Base-by-base conservation (phyloP, 1,140 invertebrate genomes). In the Diprion similis region DNA sequence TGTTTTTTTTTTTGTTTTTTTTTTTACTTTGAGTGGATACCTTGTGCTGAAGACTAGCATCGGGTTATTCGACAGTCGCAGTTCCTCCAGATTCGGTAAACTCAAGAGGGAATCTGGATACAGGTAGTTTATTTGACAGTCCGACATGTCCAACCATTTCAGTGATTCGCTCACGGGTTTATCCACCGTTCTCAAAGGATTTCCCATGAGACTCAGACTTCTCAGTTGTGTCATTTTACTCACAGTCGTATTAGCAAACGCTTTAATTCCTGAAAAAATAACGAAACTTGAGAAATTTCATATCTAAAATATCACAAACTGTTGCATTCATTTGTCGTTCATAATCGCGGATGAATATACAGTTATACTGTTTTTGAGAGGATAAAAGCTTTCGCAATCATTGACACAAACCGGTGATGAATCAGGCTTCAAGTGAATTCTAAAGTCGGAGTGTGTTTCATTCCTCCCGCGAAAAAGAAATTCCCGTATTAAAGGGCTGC, bases 121-220 rank as follows among this genome's bases (percentile, higher is more conserved):
- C 45, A 87, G 78, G 37, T 82, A 79, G 75, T 83, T 82, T 47
- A 88, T 73, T 70, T 76, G 69, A 75, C 86, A 87, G 72, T 82
- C 76, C 15, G 86, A 88, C 72, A 87, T 73, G 75, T 87, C 85
- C 24, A 88, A 75, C 76, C 76, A 82, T 73, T 73, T 78, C 24
- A 88, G 70, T 72, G 77, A 84, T n/a, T 77, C 64, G 71, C 83
- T 82, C 45, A 66, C 75, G 37, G 84, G 78, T 64, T 79, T 77
- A n/a, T 80, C 48, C 65, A 88, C 72, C 9, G 64, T 75, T 76
- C 77, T 81, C 75, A 88, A 73, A 10, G 86, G 84, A 75, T 87
- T 88, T 71, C 77, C 78, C 51, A 73, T 66, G 46, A 88, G 76
- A 51, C 72, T 86, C 45, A 88, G 72, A 11, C 68, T 80, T 1